phyloP scores from a whole-genome alignment of 2,888 invertebrate species.

The Eupithecia insigniata region DNA sequence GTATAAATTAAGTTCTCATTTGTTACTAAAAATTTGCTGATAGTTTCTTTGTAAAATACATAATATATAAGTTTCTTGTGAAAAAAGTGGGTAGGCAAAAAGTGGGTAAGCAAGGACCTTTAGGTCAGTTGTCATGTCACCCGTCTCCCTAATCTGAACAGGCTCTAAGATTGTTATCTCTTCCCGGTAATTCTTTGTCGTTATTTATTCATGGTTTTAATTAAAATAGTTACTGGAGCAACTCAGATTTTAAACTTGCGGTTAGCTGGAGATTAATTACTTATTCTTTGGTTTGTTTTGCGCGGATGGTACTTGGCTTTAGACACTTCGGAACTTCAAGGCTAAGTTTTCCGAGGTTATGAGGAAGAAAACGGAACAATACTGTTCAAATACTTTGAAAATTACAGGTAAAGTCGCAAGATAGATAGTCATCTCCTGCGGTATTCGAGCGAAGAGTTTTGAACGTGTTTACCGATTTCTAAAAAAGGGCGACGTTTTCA shows the following conservation, averaged over 20 bases:
- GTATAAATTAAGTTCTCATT: background rate
- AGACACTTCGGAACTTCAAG: conserved; percentile 9
- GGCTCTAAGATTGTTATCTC: conserved; percentile 40
- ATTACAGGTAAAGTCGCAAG: background rate
- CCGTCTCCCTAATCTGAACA: background rate
- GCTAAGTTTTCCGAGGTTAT: background rate
- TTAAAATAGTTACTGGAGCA: conserved; percentile 48
- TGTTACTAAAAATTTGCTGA: too few relatives aligned
- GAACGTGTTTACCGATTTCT: too few relatives aligned
- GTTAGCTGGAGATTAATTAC: conserved; percentile 36
- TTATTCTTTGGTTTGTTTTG: conserved; percentile 14
- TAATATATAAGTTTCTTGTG: too few relatives aligned
- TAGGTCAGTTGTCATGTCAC: background rate
- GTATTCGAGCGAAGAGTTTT: background rate
- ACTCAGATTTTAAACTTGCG: conserved; percentile 34
- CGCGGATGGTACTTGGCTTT: background rate
- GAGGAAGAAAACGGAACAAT: background rate
- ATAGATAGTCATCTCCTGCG: background rate
- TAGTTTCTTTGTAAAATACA: too few relatives aligned
- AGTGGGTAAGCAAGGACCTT: too few relatives aligned
- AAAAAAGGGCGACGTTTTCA: too few relatives aligned
- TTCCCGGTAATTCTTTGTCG: conserved; percentile 41
- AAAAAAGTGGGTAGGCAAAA: too few relatives aligned
- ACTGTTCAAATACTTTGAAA: background rate
- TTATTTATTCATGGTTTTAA: conserved; percentile 48